Conservation (phyloP, 1,140 invertebrate species). For the Bilobella aurantiaca region DNA sequence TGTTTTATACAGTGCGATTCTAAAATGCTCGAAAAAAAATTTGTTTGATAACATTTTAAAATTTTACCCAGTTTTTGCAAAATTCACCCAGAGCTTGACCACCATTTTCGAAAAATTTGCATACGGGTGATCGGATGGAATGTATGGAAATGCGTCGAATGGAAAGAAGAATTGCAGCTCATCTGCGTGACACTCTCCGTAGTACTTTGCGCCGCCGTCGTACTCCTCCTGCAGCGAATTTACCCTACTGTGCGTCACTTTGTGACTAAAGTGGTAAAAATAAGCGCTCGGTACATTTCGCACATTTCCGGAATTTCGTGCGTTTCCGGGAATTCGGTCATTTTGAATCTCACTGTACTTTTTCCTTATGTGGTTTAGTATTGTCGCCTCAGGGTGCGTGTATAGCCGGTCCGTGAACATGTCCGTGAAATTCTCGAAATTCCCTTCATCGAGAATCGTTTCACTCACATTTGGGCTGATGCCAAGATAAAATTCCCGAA, state of each 20-base stretch:
- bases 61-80: constrained; percentile 26
- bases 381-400: neutral
- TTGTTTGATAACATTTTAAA: too few species aligned
- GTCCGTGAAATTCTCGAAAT: neutral
- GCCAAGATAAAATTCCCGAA: neutral
- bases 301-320: too few species aligned
- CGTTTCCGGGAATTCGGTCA: too few species aligned
- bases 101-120: constrained; percentile 21
- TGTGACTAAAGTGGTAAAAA: neutral
- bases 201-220: neutral
- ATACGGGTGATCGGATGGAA: constrained; percentile 10
- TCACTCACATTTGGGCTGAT: neutral
- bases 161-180: constrained; percentile 26
- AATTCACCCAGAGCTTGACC: constrained; percentile 21
- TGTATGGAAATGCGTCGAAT: constrained; percentile 22
- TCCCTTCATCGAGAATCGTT: neutral
- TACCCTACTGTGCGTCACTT: neutral
- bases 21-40: too few species aligned
- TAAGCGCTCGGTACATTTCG: neutral
- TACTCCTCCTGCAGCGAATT: neutral
- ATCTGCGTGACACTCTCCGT: constrained; percentile 14
- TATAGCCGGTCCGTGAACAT: neutral
- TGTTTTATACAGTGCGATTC: too few species aligned
- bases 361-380: neutral
- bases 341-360: neutral